Base-by-base conservation (phyloP, 2,113 vertebrate species). In the Nothoprocta perdicaria region DNA sequence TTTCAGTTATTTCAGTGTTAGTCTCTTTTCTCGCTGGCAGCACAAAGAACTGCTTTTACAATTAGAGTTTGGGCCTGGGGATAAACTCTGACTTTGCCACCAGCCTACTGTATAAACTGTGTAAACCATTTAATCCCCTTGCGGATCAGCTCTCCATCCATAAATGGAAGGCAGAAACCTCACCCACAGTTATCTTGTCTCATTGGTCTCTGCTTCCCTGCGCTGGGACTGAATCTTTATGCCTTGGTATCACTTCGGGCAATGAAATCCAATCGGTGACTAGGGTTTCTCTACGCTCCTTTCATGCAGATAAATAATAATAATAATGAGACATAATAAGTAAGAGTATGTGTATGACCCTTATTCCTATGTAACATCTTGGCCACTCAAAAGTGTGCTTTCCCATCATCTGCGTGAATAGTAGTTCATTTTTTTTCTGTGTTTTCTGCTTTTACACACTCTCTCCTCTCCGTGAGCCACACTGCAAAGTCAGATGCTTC, bases 251-350 rank as follows among this genome's bases (percentile, higher is more conserved):
- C 18, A 65, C 3, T 3, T 58, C n/a, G 10, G 9, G 12, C 22
- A 82, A 46, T 1, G 27, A 9, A 40, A 3, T 1, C 12, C 15
- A 31, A 0, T 5, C 29, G 12, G 27, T 3, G 21, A 46, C 1
- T 33, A 11, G 26, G 17, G 8, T 21, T 76, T 72, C 40, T 76
- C 55, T 84, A 62, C 41, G 46, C 38, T 22, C 33, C 45, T 15
- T 72, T 38, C 77, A 43, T 38, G 4, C 7, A 53, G 31, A 45
- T 76, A 21, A 48, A 23, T 48, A 48, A 41, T 15, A 67, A 58
- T 29, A 18, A 55, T 33, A 35, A 33, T 24, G 23, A 35, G 33
- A 48, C 9, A 8, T 26, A 55, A 33, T 38, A 77, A 76, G 22
- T 58, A 5, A 21, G 14, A 19, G 6, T 53, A 12, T 26, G n/a